Conservation (phyloP, 2,113 vertebrate species). For the Dunckerocampus dactyliophorus region DNA sequence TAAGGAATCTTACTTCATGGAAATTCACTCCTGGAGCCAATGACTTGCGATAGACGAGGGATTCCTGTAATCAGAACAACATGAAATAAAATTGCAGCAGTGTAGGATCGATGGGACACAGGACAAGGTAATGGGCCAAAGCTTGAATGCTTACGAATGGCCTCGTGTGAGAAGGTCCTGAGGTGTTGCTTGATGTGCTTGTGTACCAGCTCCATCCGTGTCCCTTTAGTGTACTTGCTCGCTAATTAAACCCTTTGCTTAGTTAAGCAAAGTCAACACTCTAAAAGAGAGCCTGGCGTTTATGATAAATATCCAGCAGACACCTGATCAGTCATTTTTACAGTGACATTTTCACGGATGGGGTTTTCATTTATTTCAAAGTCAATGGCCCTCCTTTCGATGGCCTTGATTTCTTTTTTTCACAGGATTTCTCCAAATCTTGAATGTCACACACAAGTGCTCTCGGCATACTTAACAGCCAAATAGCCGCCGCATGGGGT, state of each 20-base stretch:
- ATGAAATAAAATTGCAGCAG: too few species aligned
- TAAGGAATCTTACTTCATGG: too few species aligned
- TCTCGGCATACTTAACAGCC: constrained; percentile 45
- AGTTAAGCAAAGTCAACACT: background rate
- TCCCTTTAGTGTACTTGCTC: background rate
- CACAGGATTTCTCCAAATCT: constrained; percentile 45
- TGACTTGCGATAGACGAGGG: too few species aligned
- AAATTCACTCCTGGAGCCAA: too few species aligned
- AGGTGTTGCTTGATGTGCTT: too few species aligned
- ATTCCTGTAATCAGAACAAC: too few species aligned
- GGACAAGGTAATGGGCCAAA: too few species aligned
- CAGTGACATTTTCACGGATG: constrained; percentile 25
- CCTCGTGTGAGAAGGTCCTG: too few species aligned
- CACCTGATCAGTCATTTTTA: constrained; percentile 3
- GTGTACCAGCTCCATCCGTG: too few species aligned
- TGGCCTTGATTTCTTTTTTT: constrained; percentile 27
- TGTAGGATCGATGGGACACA: too few species aligned
- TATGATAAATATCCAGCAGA: background rate
- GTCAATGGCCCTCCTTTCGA: constrained; percentile 41
- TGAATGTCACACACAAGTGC: constrained; percentile 48
- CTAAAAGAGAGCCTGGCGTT: background rate
- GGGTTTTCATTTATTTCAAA: constrained; percentile 46
- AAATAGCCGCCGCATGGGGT: constrained; percentile 28
- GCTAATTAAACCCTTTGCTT: background rate
- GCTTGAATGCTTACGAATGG: too few species aligned